Evolutionary conservation across 2,113 vertebrate genomes (phyloP).

Genomic region (Chrysochloris asiatica): DNA sequence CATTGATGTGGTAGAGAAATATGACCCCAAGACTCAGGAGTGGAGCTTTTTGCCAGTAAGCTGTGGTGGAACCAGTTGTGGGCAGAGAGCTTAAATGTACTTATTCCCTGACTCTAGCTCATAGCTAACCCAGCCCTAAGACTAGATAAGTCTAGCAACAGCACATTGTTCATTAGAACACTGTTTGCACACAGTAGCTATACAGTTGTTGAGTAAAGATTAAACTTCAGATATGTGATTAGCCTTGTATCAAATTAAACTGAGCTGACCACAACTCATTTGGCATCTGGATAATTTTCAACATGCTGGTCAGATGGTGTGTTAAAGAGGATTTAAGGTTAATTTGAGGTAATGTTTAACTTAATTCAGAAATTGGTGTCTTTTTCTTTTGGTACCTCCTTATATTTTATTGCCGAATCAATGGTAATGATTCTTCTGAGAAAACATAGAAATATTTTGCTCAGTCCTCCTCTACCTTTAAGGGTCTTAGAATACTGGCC

Average conservation of each 20-base stretch:
- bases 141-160: background rate
- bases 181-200: background rate
- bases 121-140: background rate
- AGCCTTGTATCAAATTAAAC: background rate
- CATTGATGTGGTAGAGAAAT: conserved; percentile 98
- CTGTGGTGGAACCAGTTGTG: background rate
- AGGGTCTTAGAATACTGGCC: background rate
- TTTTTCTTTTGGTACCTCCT: background rate
- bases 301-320: background rate
- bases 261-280: background rate
- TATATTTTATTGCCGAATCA: background rate
- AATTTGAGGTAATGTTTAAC: background rate
- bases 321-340: background rate
- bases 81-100: background rate
- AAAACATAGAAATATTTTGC: background rate
- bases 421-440: background rate
- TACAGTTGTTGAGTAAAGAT: too few relatives aligned
- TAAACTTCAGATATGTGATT: background rate
- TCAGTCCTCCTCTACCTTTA: background rate
- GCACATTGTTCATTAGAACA: background rate
- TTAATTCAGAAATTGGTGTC: background rate
- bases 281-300: background rate
- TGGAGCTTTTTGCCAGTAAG: conserved; percentile 98
- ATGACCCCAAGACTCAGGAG: conserved; percentile 97
- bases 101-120: background rate